Conservation (phyloP, 2,113 vertebrate genomes). For the Oncorhynchus gorbuscha region DNA sequence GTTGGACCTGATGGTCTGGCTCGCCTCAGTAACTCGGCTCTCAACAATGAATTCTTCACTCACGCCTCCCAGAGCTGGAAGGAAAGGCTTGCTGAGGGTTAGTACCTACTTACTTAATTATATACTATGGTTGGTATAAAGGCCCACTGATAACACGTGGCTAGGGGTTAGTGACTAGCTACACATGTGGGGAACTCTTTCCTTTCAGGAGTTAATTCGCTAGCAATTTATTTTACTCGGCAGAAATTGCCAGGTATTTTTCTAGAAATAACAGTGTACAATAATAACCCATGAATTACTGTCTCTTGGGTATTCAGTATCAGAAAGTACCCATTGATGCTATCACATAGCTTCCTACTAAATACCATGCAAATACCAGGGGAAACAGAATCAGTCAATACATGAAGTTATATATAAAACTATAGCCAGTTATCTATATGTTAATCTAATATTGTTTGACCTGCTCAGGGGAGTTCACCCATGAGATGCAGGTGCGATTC, state of each 20-base stretch:
- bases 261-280: too few relatives aligned
- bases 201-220: too few relatives aligned
- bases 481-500: constrained; percentile 97
- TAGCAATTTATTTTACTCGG: background rate
- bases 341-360: too few relatives aligned
- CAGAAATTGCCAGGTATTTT: too few relatives aligned
- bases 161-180: background rate
- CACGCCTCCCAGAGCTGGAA: constrained; percentile 97
- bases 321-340: too few relatives aligned
- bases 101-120: constrained; percentile 12
- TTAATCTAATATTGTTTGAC: background rate
- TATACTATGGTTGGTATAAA: too few relatives aligned
- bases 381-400: background rate
- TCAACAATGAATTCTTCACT: constrained; percentile 98
- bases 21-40: constrained; percentile 90
- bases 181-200: background rate
- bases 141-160: too few relatives aligned
- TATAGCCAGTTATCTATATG: background rate
- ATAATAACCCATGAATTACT: too few relatives aligned
- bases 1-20: constrained; percentile 89
- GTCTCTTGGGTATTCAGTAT: too few relatives aligned
- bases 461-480: constrained; percentile 92
- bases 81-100: constrained; percentile 92
- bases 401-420: background rate
- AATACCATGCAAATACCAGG: background rate